Conservation (phyloP, 2,797 vertebrate species). For the Sebastiscus albofasciatus region DNA sequence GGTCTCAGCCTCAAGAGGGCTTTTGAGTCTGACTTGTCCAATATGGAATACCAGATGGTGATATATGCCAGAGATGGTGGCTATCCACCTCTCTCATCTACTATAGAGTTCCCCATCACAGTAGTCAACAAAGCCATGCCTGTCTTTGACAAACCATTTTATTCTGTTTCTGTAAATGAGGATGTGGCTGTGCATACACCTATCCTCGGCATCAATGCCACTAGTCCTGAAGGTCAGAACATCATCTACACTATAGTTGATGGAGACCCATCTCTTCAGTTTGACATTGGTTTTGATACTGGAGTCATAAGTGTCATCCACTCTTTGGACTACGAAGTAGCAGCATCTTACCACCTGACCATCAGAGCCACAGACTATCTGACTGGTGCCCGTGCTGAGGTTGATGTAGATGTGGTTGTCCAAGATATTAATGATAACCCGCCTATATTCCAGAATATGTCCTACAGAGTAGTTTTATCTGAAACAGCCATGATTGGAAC, state of each 20-base stretch:
- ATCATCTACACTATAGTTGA: slow-evolving; percentile 98
- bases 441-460: slow-evolving; percentile 89
- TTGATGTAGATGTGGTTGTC: slow-evolving; percentile 90
- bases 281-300: slow-evolving; percentile 96
- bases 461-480: slow-evolving; percentile 90
- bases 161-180: slow-evolving; percentile 90
- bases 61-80: slow-evolving; percentile 92
- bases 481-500: slow-evolving; percentile 97
- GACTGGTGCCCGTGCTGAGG: slow-evolving; percentile 94
- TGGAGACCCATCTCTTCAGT: slow-evolving; percentile 91
- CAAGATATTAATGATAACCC: slow-evolving; percentile 95
- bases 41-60: slow-evolving; percentile 92
- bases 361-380: slow-evolving; percentile 94
- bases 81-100: slow-evolving; percentile 88
- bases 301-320: slow-evolving; percentile 93
- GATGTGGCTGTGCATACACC: slow-evolving; percentile 91
- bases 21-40: slow-evolving; percentile 96
- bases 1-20: slow-evolving; percentile 89
- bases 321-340: slow-evolving; percentile 90
- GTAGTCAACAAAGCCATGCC: slow-evolving; percentile 99
- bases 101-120: slow-evolving; percentile 92
- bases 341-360: slow-evolving; percentile 87
- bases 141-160: slow-evolving; percentile 96
- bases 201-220: slow-evolving; percentile 94
- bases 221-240: slow-evolving; percentile 95